Conservation (phyloP, 2,113 vertebrate species). For the Melospiza georgiana region DNA sequence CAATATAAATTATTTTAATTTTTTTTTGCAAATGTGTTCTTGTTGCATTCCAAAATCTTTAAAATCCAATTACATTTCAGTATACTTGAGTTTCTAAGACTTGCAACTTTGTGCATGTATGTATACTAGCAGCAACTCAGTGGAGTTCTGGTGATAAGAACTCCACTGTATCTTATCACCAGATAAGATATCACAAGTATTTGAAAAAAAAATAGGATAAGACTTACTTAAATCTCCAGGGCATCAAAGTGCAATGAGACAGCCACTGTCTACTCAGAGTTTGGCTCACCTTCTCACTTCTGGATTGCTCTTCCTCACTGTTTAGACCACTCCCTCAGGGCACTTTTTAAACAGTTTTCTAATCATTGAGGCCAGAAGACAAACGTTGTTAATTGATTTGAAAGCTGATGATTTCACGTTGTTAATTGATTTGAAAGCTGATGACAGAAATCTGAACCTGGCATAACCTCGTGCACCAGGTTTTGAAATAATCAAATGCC, state of each 20-base stretch:
- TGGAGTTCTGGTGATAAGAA: neutral
- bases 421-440: neutral
- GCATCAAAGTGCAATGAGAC: neutral
- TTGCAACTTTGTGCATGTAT: neutral
- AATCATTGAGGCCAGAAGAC: neutral
- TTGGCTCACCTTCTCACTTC: neutral
- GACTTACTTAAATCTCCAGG: neutral
- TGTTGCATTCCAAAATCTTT: neutral
- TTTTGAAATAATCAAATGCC: neutral
- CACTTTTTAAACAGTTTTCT: neutral
- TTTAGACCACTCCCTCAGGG: neutral
- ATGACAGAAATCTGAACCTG: neutral
- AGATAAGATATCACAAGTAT: no score
- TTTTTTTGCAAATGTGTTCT: neutral
- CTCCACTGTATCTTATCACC: no score
- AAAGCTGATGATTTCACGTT: neutral
- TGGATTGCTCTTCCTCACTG: neutral
- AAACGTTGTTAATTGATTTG: neutral
- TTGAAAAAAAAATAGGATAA: neutral
- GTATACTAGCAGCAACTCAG: neutral
- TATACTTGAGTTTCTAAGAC: neutral
- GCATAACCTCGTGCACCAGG: accelerated
- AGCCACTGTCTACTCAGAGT: neutral
- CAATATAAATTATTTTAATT: neutral
- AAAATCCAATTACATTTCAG: neutral